Evolutionary conservation across 2,113 vertebrate species (phyloP).

Genomic region (Dipodomys ordii): DNA sequence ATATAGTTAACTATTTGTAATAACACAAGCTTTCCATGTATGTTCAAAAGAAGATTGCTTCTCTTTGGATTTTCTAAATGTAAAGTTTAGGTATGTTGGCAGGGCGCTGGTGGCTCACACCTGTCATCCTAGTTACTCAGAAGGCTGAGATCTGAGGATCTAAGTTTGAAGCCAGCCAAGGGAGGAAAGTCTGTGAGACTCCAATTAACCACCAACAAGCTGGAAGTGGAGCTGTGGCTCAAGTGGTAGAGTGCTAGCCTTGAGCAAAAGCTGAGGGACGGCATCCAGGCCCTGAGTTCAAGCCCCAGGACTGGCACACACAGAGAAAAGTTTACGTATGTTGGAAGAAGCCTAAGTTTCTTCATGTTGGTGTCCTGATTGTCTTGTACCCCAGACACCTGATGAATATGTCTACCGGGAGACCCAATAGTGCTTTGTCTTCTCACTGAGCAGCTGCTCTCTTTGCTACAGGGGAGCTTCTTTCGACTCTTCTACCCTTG

Average conservation of each 20-base stretch:
- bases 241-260: no score
- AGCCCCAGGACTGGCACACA: no score
- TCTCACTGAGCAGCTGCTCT: slow-evolving; percentile 41
- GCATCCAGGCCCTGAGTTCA: no score
- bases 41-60: not conserved
- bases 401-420: not conserved
- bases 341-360: not conserved
- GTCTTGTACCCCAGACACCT: not conserved
- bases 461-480: slow-evolving; percentile 86
- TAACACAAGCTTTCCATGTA: not conserved
- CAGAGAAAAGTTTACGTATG: not conserved
- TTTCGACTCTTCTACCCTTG: slow-evolving; percentile 89
- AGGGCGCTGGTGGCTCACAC: no score
- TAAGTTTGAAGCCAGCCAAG: no score
- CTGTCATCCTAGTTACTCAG: no score
- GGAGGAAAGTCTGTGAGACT: no score
- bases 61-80: slow-evolving; percentile 17
- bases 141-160: no score
- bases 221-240: no score
- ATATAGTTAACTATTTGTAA: not conserved
- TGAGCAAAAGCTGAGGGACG: no score
- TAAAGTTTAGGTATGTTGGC: not conserved
- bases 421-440: not conserved
- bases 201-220: no score
- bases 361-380: not conserved